Evolutionary conservation across 2,888 invertebrate genomes (phyloP), one percentile per base, ranked within the genome.

Genomic region (Thumatha senex): DNA sequence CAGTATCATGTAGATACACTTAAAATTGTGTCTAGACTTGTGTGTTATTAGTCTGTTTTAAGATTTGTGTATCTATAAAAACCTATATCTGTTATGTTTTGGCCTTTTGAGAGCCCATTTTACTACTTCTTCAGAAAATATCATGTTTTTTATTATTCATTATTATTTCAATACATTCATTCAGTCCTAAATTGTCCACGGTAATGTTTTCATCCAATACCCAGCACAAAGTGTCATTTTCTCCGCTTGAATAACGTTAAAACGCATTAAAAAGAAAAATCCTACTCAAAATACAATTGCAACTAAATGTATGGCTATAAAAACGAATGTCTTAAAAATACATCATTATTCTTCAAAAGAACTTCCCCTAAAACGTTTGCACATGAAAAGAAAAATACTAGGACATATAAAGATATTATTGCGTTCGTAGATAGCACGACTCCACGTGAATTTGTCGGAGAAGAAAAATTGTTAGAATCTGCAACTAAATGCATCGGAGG

Each of bases 401-500:
- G 15, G 34, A 61, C 52, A 67, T 69, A 58, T 61, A 76, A 70
- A 74, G 53, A 58, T 58, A 45, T 58, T 56, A 69, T 77, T 74
- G 75, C 70, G 67, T 71, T 54, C 58, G 55, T 62, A 65, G 61
- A 65, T 49, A 67, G 67, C 67, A 78, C 74, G 66, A 78, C 82
- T 82, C 78, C 65, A 82, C 84, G 74, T 76, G 82, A 81, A 84
- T 83, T 84, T 81, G 85, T 82, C 80, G 76, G 80, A 72, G 77
- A 83, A 86, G 87, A 88, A 85, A 86, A 86, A 88, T 88, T 76
- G 84, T 80, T 82, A 79, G 80, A 86, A 88, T 86, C 89, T 89
- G 89, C 89, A 88, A 82, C 82, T 87, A 88, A 87, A 86, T 84
- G 88, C 89, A 88, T 78, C 77, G 70, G 70, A 62, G 73, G 76